A percentile compares a stretch with the other conserved stretches of the same genome.
phyloP scores from a whole-genome alignment of 2,888 invertebrate species.

The Embidobia sp. region DNA sequence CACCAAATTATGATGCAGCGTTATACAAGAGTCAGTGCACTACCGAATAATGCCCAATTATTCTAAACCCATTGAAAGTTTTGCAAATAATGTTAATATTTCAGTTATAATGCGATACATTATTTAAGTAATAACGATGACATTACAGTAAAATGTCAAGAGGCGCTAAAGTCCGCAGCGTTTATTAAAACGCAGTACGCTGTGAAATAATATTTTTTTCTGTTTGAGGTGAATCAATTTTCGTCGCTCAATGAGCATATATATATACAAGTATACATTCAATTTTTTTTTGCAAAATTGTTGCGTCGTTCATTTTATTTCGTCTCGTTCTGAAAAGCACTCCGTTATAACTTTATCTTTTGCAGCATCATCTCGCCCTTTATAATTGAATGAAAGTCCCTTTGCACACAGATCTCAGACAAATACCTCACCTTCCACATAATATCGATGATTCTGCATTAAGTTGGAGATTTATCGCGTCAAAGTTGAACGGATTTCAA shows the following conservation, averaged over 20 bases:
- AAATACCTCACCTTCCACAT: slow-evolving; percentile 20
- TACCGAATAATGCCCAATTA: too few relatives aligned
- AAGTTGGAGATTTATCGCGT: slow-evolving; percentile 23
- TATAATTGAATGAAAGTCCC: slow-evolving; percentile 37
- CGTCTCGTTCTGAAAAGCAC: slow-evolving; percentile 4
- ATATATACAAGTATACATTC: neutral
- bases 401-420: slow-evolving; percentile 10
- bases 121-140: too few relatives aligned
- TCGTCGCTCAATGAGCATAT: neutral
- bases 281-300: neutral
- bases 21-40: too few relatives aligned
- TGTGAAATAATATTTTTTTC: too few relatives aligned
- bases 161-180: too few relatives aligned
- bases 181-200: slow-evolving; percentile 12
- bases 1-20: too few relatives aligned
- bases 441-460: slow-evolving; percentile 36
- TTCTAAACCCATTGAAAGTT: too few relatives aligned
- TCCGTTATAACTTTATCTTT: slow-evolving; percentile 25
- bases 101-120: too few relatives aligned
- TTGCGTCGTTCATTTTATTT: slow-evolving; percentile 1
- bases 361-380: slow-evolving; percentile 19
- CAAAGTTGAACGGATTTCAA: slow-evolving; percentile 18
- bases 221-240: too few relatives aligned
- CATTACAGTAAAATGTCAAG: too few relatives aligned
- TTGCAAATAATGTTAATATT: too few relatives aligned